phyloP scores from a whole-genome alignment of 2,888 invertebrate species.

The Orthosia cruda region DNA sequence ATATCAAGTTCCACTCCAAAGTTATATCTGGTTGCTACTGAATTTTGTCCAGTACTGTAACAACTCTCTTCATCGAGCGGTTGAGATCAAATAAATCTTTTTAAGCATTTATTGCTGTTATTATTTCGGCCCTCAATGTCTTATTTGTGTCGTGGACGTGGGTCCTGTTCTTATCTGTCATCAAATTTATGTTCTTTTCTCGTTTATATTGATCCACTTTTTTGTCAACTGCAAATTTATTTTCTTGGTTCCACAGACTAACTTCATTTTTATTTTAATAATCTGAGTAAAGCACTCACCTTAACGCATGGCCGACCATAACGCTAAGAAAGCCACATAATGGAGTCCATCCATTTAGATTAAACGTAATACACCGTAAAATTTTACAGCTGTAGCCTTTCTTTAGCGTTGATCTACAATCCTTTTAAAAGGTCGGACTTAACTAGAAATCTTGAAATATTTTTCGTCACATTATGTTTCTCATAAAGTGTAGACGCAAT shows the following conservation, averaged over 20 bases:
- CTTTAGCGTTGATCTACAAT: constrained; percentile 45
- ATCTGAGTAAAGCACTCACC: constrained; percentile 47
- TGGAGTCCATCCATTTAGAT: constrained; percentile 71
- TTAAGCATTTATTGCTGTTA: constrained; percentile 47
- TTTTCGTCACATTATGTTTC: constrained; percentile 26
- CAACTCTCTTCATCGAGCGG: constrained; percentile 12
- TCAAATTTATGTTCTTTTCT: constrained; percentile 38
- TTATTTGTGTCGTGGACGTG: constrained; percentile 43
- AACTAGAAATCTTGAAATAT: constrained; percentile 30
- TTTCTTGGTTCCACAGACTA: background rate
- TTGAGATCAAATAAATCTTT: constrained; percentile 53
- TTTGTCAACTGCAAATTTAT: constrained; percentile 25
- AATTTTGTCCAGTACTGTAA: constrained; percentile 3
- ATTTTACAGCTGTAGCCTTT: constrained; percentile 65
- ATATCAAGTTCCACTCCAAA: constrained; percentile 54
- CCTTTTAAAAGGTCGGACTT: constrained; percentile 42
- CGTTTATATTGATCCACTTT: constrained; percentile 23
- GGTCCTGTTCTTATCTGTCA: constrained; percentile 39
- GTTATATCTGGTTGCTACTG: constrained; percentile 41
- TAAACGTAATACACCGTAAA: constrained; percentile 71
- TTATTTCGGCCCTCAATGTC: constrained; percentile 37
- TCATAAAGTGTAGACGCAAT: constrained; percentile 48
- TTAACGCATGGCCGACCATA: constrained; percentile 62
- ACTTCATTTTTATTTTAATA: constrained; percentile 44
- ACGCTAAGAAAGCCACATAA: constrained; percentile 62